Percentiles rank a stretch among this genome's conserved stretches.
Evolutionary conservation across 2,797 vertebrate species (phyloP).

Genomic region (Cyprinella venusta): DNA sequence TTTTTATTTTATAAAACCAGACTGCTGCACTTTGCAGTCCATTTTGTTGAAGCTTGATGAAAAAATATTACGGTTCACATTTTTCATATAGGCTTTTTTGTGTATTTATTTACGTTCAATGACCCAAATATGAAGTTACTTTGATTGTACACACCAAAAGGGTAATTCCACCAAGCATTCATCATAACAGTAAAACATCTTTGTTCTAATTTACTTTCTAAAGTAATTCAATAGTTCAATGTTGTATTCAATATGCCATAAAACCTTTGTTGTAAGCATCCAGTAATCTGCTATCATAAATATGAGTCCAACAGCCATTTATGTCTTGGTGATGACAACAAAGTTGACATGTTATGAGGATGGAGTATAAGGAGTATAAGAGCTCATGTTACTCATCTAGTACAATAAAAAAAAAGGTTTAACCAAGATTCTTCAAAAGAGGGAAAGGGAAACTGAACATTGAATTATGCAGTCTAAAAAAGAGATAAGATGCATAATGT

Average conservation of each 20-base stretch:
- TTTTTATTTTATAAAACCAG: slow-evolving; percentile 16
- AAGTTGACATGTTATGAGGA: slow-evolving; percentile 14
- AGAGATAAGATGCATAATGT: background rate
- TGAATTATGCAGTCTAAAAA: background rate
- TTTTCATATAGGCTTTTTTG: background rate
- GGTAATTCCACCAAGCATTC: background rate
- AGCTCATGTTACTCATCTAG: slow-evolving; percentile 25
- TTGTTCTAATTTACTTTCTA: background rate
- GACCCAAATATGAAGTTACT: slow-evolving; percentile 32
- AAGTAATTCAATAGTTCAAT: slow-evolving; percentile 10
- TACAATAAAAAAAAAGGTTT: background rate
- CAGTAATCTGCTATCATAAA: slow-evolving; percentile 7
- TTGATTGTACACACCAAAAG: background rate
- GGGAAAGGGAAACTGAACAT: background rate
- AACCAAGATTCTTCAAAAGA: background rate
- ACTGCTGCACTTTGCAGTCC: slow-evolving; percentile 25
- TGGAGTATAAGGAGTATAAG: background rate
- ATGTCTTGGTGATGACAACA: slow-evolving; percentile 15
- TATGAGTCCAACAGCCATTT: slow-evolving; percentile 3
- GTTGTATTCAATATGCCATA: background rate
- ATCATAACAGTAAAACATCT: background rate
- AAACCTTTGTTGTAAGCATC: background rate
- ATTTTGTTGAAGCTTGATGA: slow-evolving; percentile 9
- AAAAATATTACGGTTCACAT: slow-evolving; percentile 31
- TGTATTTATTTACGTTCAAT: slow-evolving; percentile 14